Evolutionary conservation across 2,113 vertebrate genomes (phyloP).

Genomic region (Gymnorhina tibicen): DNA sequence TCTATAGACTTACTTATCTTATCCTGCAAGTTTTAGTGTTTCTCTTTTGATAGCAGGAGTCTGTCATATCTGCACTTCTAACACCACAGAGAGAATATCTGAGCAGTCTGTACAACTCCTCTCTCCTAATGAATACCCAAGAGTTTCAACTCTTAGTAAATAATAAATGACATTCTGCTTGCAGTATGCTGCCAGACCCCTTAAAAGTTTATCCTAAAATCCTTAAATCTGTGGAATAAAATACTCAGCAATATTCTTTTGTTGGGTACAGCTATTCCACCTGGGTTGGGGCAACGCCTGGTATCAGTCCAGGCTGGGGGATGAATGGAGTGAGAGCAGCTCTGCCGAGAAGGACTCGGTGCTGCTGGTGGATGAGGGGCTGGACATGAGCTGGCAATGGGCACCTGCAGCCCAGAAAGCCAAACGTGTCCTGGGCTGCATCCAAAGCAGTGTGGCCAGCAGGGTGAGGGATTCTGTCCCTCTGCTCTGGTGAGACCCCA

Average conservation of each 20-base stretch:
- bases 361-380: not conserved
- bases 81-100: constrained; percentile 23
- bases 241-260: not conserved
- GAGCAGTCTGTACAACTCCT: not conserved
- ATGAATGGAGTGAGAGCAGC: not conserved
- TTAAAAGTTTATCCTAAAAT: constrained; percentile 28
- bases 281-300: not conserved
- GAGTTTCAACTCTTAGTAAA: constrained; percentile 46
- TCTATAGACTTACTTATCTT: not conserved
- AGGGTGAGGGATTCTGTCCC: not conserved
- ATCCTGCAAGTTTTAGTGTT: not conserved
- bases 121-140: constrained; percentile 36
- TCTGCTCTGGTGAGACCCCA: not conserved
- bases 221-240: not conserved
- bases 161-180: constrained; percentile 50
- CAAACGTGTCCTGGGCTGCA: not conserved
- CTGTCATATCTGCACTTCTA: not conserved
- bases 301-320: not conserved
- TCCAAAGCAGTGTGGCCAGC: fast-evolving
- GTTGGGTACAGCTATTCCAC: not conserved
- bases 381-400: not conserved
- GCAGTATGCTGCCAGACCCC: not conserved
- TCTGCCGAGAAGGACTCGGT: not conserved
- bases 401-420: not conserved
- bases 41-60: not conserved